Percentiles rank a stretch among this genome's conserved stretches.
phyloP scores from a whole-genome alignment of 2,888 invertebrate genomes.

The Mantis religiosa region DNA sequence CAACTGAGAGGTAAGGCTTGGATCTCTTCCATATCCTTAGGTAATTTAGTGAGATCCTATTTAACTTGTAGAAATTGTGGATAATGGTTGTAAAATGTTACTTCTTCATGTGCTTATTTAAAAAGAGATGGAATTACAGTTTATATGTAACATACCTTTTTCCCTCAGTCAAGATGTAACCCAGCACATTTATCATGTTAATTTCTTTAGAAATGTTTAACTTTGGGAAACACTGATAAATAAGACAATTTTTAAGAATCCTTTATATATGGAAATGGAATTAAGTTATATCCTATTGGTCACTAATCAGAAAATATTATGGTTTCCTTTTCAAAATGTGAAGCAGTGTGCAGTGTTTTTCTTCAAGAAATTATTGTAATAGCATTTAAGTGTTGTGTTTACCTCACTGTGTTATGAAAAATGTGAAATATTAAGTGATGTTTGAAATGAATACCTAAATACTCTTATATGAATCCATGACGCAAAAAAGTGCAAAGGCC shows the following conservation, averaged over 20 bases:
- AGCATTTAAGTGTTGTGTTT: not conserved
- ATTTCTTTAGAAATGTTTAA: not conserved
- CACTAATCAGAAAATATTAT: not conserved
- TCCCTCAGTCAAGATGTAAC: not conserved
- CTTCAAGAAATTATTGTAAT: not conserved
- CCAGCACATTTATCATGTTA: not conserved
- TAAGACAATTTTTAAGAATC: not conserved
- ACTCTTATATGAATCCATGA: not conserved
- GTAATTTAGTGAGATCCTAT: not conserved
- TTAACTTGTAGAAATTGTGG: not conserved
- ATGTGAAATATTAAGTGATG: not conserved
- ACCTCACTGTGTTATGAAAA: not conserved
- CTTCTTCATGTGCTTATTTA: not conserved
- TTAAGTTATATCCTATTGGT: not conserved
- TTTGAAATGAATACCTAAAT: not conserved
- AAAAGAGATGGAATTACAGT: not conserved
- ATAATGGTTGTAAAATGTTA: not conserved
- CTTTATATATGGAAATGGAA: not conserved
- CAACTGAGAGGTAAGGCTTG: too few relatives aligned
- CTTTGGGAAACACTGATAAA: not conserved
- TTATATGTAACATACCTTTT: not conserved
- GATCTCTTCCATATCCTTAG: too few relatives aligned
- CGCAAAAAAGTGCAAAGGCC: not conserved
- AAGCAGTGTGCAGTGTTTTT: not conserved
- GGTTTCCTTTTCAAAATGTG: not conserved